A percentile compares a stretch with the other conserved stretches of the same genome.
Evolutionary conservation across 23 tunicate species (phyloP).

Genomic region (Styela plicata): DNA sequence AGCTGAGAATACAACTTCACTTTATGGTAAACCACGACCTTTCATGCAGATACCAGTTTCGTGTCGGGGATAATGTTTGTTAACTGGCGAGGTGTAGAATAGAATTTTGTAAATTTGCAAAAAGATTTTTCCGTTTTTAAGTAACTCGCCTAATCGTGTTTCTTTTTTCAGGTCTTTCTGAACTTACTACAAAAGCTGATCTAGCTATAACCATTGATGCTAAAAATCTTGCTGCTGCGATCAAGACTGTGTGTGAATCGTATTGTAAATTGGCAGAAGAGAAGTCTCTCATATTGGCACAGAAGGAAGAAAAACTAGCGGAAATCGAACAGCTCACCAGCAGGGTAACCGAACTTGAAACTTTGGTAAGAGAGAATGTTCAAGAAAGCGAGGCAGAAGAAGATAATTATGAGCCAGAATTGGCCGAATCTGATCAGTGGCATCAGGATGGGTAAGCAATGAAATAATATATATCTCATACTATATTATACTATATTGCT

Average conservation of each 20-base stretch:
- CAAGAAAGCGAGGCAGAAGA: background rate
- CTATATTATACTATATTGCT: no score
- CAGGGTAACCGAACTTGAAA: background rate
- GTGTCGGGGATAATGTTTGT: no score
- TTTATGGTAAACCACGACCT: no score
- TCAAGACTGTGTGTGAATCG: background rate
- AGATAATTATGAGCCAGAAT: background rate
- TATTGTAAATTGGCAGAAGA: background rate
- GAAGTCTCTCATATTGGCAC: background rate
- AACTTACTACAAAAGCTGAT: background rate
- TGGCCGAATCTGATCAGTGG: conserved; percentile 32
- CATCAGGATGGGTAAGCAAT: conserved; percentile 12
- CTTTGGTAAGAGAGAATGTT: background rate
- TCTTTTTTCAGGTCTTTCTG: conserved; percentile 5
- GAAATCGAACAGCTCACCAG: background rate
- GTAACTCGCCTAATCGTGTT: no score
- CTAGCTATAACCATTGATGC: background rate
- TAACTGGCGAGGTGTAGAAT: no score
- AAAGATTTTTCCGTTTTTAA: no score
- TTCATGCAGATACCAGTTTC: no score
- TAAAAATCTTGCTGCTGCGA: background rate
- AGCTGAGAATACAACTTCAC: no score
- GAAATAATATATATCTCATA: no score
- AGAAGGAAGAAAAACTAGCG: background rate
- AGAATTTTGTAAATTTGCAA: no score